Conservation (phyloP, 2,113 vertebrate species). For the Nestor notabilis region DNA sequence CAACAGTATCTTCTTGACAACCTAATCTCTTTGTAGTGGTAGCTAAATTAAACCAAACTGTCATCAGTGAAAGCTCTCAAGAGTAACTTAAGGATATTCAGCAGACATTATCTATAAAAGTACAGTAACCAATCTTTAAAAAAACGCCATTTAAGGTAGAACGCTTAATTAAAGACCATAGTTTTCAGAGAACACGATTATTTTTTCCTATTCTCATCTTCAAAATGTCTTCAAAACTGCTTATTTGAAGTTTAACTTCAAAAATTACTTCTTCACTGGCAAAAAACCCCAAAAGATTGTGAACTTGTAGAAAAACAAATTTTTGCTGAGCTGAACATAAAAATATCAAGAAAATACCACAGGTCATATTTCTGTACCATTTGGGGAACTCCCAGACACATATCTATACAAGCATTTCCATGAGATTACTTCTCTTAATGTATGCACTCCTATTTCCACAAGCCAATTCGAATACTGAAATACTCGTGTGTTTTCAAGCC, state of each 20-base stretch:
- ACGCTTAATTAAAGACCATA: neutral
- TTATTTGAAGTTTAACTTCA: neutral
- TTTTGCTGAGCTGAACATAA: neutral
- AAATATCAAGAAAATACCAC: neutral
- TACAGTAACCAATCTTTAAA: neutral
- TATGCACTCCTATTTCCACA: neutral
- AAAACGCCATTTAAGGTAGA: neutral
- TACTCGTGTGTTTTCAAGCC: neutral
- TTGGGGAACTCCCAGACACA: neutral
- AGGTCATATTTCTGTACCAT: neutral
- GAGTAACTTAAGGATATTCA: slow-evolving; percentile 41
- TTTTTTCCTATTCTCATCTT: neutral
- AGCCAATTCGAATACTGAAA: neutral
- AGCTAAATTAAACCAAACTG: slow-evolving; percentile 64
- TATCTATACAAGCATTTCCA: neutral
- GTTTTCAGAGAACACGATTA: neutral
- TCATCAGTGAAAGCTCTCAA: slow-evolving; percentile 49
- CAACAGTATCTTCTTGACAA: slow-evolving; percentile 51
- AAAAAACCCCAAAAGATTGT: neutral
- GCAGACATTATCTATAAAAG: neutral
- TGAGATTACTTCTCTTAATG: neutral
- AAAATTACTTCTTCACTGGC: neutral
- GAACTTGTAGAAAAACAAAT: neutral
- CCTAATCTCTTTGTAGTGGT: slow-evolving; percentile 51
- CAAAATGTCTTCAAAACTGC: neutral